Conservation (phyloP, 2,113 vertebrate species). For the Piprites chloris region DNA sequence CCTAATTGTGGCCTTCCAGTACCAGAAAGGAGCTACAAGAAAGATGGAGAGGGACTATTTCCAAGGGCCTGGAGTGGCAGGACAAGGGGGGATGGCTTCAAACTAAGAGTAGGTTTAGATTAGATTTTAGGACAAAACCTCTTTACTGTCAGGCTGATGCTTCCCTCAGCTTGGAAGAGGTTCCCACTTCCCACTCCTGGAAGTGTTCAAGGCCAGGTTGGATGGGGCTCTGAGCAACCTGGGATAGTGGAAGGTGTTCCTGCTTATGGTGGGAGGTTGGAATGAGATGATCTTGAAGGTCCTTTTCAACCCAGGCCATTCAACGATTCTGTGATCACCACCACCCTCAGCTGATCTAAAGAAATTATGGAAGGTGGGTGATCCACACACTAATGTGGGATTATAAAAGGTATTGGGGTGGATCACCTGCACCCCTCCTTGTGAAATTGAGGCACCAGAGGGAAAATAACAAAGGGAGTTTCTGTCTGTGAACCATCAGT, state of each 20-base stretch:
- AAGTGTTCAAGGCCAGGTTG: neutral
- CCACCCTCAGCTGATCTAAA: neutral
- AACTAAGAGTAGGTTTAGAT: neutral
- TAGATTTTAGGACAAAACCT: neutral
- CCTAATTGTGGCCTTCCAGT: neutral
- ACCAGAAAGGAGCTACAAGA: neutral
- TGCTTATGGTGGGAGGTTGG: neutral
- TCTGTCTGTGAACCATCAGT: neutral
- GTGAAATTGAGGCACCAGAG: neutral
- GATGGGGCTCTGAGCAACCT: accelerated
- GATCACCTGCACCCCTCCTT: neutral
- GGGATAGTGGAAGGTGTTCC: accelerated
- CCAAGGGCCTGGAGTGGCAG: too few species aligned
- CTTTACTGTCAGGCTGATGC: too few species aligned
- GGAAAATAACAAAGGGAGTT: neutral
- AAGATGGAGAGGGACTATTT: neutral
- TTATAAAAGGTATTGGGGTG: accelerated
- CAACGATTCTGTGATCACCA: neutral
- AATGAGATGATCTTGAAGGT: neutral
- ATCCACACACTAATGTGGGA: neutral
- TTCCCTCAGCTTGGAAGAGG: too few species aligned
- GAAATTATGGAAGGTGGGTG: neutral
- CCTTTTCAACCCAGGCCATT: neutral
- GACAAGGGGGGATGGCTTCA: neutral
- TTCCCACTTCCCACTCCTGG: neutral